A percentile compares a stretch with the other conserved stretches of the same genome.
Evolutionary conservation across 2,888 invertebrate species (phyloP).

Genomic region (Drymonia ruficornis): DNA sequence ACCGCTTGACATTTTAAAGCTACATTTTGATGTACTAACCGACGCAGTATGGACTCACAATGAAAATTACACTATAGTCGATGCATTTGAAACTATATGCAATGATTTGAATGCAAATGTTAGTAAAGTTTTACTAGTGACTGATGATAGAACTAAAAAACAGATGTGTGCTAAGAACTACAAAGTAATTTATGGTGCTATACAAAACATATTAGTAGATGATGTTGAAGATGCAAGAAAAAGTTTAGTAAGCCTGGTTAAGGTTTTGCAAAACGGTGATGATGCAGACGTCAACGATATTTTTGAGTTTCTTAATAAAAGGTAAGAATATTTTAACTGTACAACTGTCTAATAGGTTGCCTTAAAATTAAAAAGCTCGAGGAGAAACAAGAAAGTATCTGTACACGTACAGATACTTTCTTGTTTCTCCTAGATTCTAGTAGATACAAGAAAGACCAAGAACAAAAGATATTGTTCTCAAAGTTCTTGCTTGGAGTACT

Average conservation of each 20-base stretch:
- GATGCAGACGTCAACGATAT: slow-evolving; percentile 47
- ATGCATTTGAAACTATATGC: slow-evolving; percentile 57
- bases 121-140: slow-evolving; percentile 57
- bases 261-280: slow-evolving; percentile 40
- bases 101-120: slow-evolving; percentile 51
- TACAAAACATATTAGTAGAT: slow-evolving; percentile 43
- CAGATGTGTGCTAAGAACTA: slow-evolving; percentile 68
- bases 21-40: slow-evolving; percentile 71
- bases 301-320: slow-evolving; percentile 54
- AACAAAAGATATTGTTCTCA: too few relatives aligned
- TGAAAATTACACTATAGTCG: slow-evolving; percentile 51
- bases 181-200: slow-evolving; percentile 50
- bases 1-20: slow-evolving; percentile 58
- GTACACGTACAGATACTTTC: too few relatives aligned
- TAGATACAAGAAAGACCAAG: too few relatives aligned
- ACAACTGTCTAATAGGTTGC: too few relatives aligned
- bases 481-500: too few relatives aligned
- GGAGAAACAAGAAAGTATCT: too few relatives aligned
- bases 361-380: too few relatives aligned
- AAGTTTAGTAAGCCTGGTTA: slow-evolving; percentile 54
- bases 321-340: slow-evolving; percentile 45
- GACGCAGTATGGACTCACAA: slow-evolving; percentile 56
- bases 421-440: too few relatives aligned
- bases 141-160: slow-evolving; percentile 51
- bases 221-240: slow-evolving; percentile 50